These are phyloP conservation scores for Cryptoblepharus egeriae DNA, from an alignment of 2,797 vertebrate genomes.

Conservation along the genomic window DNA sequence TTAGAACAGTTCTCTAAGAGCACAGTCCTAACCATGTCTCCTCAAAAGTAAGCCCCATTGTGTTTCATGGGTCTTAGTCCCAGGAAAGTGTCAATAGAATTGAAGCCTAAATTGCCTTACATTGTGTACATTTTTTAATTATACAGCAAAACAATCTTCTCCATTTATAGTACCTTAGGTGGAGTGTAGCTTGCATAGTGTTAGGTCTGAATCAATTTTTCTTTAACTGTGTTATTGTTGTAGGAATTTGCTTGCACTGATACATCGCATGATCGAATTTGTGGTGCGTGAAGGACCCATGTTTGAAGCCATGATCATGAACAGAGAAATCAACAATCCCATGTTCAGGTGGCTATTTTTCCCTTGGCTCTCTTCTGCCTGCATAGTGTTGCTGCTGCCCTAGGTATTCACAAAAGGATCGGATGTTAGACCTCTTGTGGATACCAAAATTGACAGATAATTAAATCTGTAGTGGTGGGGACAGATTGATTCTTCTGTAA, in stretches of 20 bases:
- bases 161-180: slow-evolving; percentile 80
- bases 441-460: no score
- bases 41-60: no score
- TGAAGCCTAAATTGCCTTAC: slow-evolving; percentile 66
- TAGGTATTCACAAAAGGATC: no score
- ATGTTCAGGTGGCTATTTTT: slow-evolving; percentile 91
- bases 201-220: slow-evolving; percentile 96
- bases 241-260: slow-evolving; percentile 99
- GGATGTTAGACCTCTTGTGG: no score
- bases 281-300: slow-evolving; percentile 99
- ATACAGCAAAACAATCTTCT: slow-evolving; percentile 74
- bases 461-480: no score
- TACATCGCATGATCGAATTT: slow-evolving; percentile 99
- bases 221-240: slow-evolving; percentile 99
- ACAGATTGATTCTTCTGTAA: no score
- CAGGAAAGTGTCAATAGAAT: no score
- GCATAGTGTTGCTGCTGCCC: not conserved
- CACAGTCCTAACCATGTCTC: no score
- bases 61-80: no score
- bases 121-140: slow-evolving; percentile 69
- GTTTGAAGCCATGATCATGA: slow-evolving; percentile 99
- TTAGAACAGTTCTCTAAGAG: slow-evolving; percentile 67
- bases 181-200: slow-evolving; percentile 79
- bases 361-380: not conserved
- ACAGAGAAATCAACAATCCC: slow-evolving; percentile 97